These are phyloP conservation scores for Acanthococcus lagerstroemiae DNA, from an alignment of 2,888 invertebrate genomes.

Conservation along the genomic window DNA sequence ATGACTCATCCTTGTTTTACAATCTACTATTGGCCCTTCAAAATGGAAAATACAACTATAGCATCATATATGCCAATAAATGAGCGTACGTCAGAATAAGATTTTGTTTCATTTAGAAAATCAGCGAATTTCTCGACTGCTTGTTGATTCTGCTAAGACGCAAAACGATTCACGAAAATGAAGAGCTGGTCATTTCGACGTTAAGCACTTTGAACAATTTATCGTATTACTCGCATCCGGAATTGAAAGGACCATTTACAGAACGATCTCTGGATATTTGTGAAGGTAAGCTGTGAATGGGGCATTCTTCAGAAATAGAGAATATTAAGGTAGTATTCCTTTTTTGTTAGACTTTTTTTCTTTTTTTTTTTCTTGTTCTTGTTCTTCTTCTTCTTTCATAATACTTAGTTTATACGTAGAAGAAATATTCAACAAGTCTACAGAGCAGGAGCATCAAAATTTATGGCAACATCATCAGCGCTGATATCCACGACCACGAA, in stretches of 20 bases:
- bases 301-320: no score
- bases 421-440: no score
- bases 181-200: conserved; percentile 66
- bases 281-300: conserved; percentile 45
- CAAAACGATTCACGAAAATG: conserved; percentile 47
- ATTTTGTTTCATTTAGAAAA: conserved; percentile 21
- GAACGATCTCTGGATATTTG: conserved; percentile 45
- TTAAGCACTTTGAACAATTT: conserved; percentile 75
- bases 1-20: no score
- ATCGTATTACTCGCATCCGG: conserved; percentile 58
- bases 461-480: no score
- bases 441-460: no score
- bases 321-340: neutral
- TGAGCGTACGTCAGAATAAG: no score
- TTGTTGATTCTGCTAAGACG: conserved; percentile 41
- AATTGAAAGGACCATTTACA: conserved; percentile 44
- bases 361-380: neutral
- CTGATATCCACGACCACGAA: no score
- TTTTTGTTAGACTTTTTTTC: conserved; percentile 7
- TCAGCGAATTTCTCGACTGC: conserved; percentile 39
- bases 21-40: no score
- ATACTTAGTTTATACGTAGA: no score
- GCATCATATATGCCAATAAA: no score
- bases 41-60: no score
- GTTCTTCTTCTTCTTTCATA: neutral